Evolutionary conservation across 2,888 invertebrate species (phyloP).

Genomic region (Scelioninae gen. 1): DNA sequence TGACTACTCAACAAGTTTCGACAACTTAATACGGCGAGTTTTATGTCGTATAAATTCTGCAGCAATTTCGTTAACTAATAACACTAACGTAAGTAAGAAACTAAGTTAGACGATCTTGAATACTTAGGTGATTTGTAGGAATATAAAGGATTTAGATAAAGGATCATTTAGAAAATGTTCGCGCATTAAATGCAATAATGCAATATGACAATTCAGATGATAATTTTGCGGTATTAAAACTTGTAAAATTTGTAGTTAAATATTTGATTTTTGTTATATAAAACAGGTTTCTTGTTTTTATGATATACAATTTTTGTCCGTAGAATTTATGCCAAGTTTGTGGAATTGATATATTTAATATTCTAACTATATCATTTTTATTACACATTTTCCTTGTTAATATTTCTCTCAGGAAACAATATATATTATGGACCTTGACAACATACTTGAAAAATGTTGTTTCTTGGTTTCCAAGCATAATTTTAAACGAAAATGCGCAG

Average conservation of each 20-base stretch:
- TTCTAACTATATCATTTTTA: too few relatives aligned
- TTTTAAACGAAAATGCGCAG: too few relatives aligned
- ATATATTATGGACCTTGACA: too few relatives aligned
- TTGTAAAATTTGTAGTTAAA: not conserved
- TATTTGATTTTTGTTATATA: too few relatives aligned
- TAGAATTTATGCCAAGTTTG: too few relatives aligned
- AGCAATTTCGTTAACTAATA: constrained; percentile 54
- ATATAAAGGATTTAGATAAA: not conserved
- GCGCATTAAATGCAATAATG: not conserved
- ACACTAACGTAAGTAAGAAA: constrained; percentile 38
- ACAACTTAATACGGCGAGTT: constrained; percentile 53
- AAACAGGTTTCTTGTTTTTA: too few relatives aligned
- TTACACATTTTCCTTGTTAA: too few relatives aligned
- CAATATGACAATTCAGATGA: not conserved
- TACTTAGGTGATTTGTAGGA: constrained; percentile 24
- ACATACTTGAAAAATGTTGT: too few relatives aligned
- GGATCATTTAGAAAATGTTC: not conserved
- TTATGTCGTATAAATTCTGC: constrained; percentile 42
- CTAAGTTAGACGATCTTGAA: constrained; percentile 39
- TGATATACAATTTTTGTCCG: too few relatives aligned
- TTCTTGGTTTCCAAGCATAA: too few relatives aligned
- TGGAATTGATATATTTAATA: too few relatives aligned
- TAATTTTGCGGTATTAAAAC: not conserved
- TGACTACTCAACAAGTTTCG: constrained; percentile 48
- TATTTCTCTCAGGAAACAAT: too few relatives aligned